A percentile compares a stretch with the other conserved stretches of the same genome.
Conservation (phyloP, 2,113 vertebrate genomes). For the Eudorcas thomsonii region DNA sequence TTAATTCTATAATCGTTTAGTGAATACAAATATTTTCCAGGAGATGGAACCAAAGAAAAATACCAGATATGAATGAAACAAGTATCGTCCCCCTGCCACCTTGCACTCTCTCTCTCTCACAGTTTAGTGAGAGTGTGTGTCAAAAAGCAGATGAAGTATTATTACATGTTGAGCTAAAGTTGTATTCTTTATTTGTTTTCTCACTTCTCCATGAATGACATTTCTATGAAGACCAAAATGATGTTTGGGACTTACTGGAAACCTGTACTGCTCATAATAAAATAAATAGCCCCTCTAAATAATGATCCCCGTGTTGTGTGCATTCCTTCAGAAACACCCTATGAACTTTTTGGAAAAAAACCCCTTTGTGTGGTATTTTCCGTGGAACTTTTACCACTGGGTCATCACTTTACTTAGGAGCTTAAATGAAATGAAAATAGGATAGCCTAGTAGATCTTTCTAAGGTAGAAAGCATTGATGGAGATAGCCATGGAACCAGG, state of each 20-base stretch:
- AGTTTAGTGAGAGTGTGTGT: background rate
- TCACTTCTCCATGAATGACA: background rate
- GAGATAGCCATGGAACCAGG: background rate
- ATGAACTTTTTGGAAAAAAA: background rate
- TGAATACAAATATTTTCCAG: background rate
- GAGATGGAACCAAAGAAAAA: background rate
- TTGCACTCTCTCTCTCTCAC: background rate
- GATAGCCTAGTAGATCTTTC: background rate
- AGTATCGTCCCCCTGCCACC: background rate
- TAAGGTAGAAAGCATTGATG: background rate
- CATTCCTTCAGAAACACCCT: background rate
- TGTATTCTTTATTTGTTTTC: background rate
- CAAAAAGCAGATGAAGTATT: background rate
- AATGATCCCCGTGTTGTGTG: background rate
- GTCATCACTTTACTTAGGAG: background rate
- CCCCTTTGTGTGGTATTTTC: background rate
- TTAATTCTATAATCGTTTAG: background rate
- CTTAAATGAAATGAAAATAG: background rate
- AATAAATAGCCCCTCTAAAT: background rate
- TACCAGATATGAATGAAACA: background rate
- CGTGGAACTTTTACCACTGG: background rate
- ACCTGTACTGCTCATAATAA: background rate
- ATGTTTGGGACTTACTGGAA: background rate
- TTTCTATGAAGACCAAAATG: background rate
- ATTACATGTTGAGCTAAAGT: background rate